A percentile compares a stretch with the other conserved stretches of the same genome.
Conservation (phyloP, 2,113 vertebrate genomes). For the Etia nguti region DNA sequence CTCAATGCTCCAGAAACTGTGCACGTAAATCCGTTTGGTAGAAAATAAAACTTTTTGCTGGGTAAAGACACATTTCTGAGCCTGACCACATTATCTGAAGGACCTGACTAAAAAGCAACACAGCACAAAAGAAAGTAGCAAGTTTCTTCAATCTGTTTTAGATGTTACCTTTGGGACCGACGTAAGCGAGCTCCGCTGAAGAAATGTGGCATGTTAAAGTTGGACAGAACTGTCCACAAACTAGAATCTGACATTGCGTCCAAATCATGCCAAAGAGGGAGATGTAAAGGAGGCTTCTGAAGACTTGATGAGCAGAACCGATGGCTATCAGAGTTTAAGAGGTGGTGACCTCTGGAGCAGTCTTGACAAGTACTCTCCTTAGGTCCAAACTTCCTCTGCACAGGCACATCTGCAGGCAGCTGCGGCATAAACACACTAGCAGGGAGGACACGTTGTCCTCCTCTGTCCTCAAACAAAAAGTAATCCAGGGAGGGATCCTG, state of each 20-base stretch:
- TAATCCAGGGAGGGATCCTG: conserved; percentile 50
- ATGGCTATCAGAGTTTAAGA: neutral
- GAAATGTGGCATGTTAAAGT: conserved; percentile 87
- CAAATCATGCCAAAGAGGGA: conserved; percentile 57
- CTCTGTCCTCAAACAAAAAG: conserved; percentile 47
- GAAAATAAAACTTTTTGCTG: neutral
- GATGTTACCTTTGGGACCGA: conserved; percentile 88
- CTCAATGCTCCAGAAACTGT: neutral
- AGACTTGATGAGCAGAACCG: conserved; percentile 31
- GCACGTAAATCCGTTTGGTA: neutral
- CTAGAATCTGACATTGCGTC: conserved; percentile 84
- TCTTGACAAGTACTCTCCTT: conserved; percentile 28
- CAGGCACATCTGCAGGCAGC: conserved; percentile 65
- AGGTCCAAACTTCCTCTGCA: conserved; percentile 41
- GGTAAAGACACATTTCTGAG: neutral
- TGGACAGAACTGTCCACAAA: conserved; percentile 85
- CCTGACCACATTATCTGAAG: neutral
- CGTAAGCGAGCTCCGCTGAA: conserved; percentile 84
- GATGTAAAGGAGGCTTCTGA: conserved; percentile 19
- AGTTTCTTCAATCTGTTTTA: neutral
- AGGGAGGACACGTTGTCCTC: conserved; percentile 59
- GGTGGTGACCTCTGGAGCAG: neutral
- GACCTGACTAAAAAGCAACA: neutral
- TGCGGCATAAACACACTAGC: conserved; percentile 60
- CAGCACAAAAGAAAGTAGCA: neutral